A percentile compares a stretch with the other conserved stretches of the same genome.
Conservation (phyloP, 1,140 invertebrate species). For the Metopolophium dirhodum region DNA sequence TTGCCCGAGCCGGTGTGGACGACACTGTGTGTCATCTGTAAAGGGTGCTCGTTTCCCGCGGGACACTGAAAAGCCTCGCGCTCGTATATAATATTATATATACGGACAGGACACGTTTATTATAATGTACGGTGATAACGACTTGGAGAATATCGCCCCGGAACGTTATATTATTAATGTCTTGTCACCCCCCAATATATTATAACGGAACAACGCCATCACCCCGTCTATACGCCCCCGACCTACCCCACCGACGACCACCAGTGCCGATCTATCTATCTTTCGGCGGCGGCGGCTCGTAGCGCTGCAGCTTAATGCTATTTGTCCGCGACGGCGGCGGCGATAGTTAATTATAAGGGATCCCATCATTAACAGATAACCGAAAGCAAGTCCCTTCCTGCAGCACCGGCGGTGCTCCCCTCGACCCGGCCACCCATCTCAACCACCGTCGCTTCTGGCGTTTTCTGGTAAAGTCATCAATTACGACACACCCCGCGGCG, state of each 20-base stretch:
- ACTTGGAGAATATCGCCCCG: slow-evolving; percentile 24
- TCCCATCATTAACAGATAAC: slow-evolving; percentile 56
- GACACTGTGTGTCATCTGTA: neutral
- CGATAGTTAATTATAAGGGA: slow-evolving; percentile 56
- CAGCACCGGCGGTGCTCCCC: neutral
- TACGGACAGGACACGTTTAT: neutral
- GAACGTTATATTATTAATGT: slow-evolving; percentile 42
- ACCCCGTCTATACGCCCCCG: neutral
- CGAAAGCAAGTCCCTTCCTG: slow-evolving; percentile 48
- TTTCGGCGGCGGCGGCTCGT: neutral
- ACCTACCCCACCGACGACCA: neutral
- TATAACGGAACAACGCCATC: slow-evolving; percentile 4
- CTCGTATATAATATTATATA: neutral
- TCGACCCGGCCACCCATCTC: neutral
- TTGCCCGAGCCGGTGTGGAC: neutral
- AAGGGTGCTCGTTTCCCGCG: neutral
- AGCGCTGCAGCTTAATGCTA: slow-evolving; percentile 35
- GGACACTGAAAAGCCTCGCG: neutral
- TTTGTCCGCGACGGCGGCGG: slow-evolving; percentile 18
- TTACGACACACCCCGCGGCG: neutral
- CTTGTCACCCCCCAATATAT: slow-evolving; percentile 37
- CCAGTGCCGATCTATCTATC: neutral
- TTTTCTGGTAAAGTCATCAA: slow-evolving; percentile 47
- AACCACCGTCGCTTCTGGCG: neutral
- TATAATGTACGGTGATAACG: slow-evolving; percentile 31